Evolutionary conservation across 2,888 invertebrate species (phyloP), one percentile per base, ranked within the genome.

Genomic region (Drosophila percnosoma): DNA sequence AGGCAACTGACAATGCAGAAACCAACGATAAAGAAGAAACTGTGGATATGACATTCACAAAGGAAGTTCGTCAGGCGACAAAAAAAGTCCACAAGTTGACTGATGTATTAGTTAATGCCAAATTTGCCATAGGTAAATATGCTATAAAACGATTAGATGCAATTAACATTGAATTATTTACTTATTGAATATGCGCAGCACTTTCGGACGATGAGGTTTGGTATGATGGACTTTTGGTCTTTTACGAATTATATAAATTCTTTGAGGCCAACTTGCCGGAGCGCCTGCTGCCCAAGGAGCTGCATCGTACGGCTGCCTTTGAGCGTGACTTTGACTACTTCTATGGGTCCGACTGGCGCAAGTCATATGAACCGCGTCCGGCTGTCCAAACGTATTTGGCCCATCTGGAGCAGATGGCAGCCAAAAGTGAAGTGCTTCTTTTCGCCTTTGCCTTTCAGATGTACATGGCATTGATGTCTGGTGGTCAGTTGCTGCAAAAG

Each of bases 381-480:
- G 94, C 94, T 59, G 95, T 97, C 0, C 94, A 94, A 18, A 95
- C 95, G 80, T 97, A 97, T 88, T 84, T 97, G 48, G 94, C 95
- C 54, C 96, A 96, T 84, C 92, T 97, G 49, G 85, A 90, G 80
- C 94, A 95, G 67, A 92, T 97, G 11, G 95, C 96, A 87, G 93
- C 94, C 61, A 93, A 94, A n/a, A 94, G 94, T 85, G 94, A 94
- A 4, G 74, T 92, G 7, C 91, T 96, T n/a, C 92, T 97, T 15
- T 94, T 96, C 91, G 96, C 96, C 0, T 97, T 96, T 90, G 95
- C 96, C 15, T 97, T 96, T 90, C 97, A 97, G 90, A 93, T 97
- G 89, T 97, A 97, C 87, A 94, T 97, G 94, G 97, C 97, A 0
- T 92, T 97, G 42, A 93, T 97, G 72, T 96, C 96, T 13, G 97